Evolutionary conservation across 2,888 invertebrate species (phyloP).

Genomic region (Oegoconia quadripuncta): DNA sequence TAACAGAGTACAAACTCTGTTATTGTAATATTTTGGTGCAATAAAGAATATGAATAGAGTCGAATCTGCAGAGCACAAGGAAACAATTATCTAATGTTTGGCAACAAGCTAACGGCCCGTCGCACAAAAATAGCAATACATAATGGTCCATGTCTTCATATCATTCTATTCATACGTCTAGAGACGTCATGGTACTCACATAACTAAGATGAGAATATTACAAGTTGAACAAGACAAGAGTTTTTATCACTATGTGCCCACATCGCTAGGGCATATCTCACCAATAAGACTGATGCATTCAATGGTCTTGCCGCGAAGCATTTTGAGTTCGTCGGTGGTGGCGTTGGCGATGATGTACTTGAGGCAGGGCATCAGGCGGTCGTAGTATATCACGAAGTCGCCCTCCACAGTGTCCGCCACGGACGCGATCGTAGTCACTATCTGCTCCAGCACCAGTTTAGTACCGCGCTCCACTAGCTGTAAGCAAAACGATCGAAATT

Average conservation of each 20-base stretch:
- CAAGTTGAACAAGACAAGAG: too few relatives aligned
- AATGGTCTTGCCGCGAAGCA: slow-evolving; percentile 98
- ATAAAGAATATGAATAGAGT: too few relatives aligned
- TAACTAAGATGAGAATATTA: too few relatives aligned
- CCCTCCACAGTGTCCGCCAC: slow-evolving; percentile 99
- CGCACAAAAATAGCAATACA: too few relatives aligned
- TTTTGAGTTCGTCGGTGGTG: slow-evolving; percentile 90
- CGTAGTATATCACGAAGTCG: slow-evolving; percentile 96
- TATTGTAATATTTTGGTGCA: too few relatives aligned
- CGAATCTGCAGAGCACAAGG: too few relatives aligned
- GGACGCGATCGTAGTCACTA: slow-evolving; percentile 98
- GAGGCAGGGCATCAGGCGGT: slow-evolving; percentile 94
- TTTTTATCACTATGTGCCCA: background rate
- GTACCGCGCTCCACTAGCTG: slow-evolving; percentile 94
- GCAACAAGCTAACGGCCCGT: too few relatives aligned
- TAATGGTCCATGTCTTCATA: too few relatives aligned
- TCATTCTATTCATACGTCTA: too few relatives aligned
- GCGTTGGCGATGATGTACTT: slow-evolving; percentile 98
- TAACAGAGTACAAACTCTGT: too few relatives aligned
- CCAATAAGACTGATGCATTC: slow-evolving; percentile 99
- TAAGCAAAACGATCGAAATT: slow-evolving; percentile 1
- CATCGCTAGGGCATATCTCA: slow-evolving; percentile 28
- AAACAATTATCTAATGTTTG: too few relatives aligned
- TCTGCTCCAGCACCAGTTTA: slow-evolving; percentile 97
- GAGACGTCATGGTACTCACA: too few relatives aligned